Evolutionary conservation across 2,113 vertebrate species (phyloP), one percentile per base, ranked within the genome.

Genomic region (Rhinoptilus africanus): DNA sequence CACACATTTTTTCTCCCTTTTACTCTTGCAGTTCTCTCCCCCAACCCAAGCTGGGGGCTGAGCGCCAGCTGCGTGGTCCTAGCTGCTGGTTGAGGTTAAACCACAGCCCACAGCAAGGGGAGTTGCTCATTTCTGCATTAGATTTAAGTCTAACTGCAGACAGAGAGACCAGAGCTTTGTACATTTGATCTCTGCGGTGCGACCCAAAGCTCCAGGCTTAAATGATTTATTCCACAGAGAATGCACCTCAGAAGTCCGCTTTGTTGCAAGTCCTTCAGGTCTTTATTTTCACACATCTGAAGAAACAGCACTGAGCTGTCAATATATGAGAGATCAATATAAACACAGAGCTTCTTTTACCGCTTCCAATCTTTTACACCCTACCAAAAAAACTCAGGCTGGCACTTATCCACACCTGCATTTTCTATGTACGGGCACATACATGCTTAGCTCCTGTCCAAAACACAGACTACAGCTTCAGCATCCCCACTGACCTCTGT

Each of bases 351-450:
- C 13, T 79, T 45, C 34, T 84, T 81, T 19, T 66, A 41, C 56
- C 6, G 2, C 48, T 72, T 82, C 30, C 30, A 16, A 9, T n/a
- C 43, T 74, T 89, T 69, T 15, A 51, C 8, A 45, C 10, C 2
- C 32, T 47, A 54, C 21, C 32, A 51, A 78, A 85, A 64, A 78
- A 10, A 20, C 37, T 68, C 21, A 71, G 78, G n/a, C 35, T 88
- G 67, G 53, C 82, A 79, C 18, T 45, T 27, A 91, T 10, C 11
- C 4, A 0, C 9, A 8, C 0, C 0, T 15, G 13, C 14, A 30
- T 68, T 24, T 85, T 82, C 45, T 47, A 45, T 0, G 0, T 50
- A 34, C 1, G 1, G 1, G 1, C 15, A 53, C 21, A 69, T 48
- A 68, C 0, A 0, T 10, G 17, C 59, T 77, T 35, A 90, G 34